Conservation (phyloP, 2,113 vertebrate genomes). For the Sylvietta virens region DNA sequence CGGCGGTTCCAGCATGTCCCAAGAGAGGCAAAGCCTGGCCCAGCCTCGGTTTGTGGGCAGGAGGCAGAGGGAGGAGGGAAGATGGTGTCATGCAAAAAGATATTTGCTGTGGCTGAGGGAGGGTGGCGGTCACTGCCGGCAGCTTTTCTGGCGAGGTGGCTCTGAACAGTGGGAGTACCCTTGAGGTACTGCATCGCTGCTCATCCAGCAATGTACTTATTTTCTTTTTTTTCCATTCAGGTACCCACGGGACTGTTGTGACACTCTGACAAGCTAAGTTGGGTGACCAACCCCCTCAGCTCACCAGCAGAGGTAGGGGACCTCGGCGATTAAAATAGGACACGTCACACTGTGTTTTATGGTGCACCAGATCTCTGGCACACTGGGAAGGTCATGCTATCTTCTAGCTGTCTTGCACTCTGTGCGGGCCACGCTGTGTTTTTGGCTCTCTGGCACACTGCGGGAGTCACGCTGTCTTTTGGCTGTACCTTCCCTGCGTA, state of each 20-base stretch:
- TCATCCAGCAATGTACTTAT: not conserved
- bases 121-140: rapidly evolving
- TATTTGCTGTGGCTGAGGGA: not conserved
- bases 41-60: rapidly evolving
- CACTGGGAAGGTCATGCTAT: rapidly evolving
- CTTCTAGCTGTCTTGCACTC: not conserved
- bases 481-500: rapidly evolving
- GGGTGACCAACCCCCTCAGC: not conserved
- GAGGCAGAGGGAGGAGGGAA: not conserved
- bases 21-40: not conserved
- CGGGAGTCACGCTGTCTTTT: rapidly evolving
- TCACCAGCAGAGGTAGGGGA: not conserved
- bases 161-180: rapidly evolving
- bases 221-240: not conserved
- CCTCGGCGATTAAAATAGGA: not conserved
- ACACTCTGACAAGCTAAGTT: no score
- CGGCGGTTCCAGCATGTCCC: rapidly evolving
- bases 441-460: not conserved
- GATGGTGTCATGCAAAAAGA: not conserved
- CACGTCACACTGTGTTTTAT: rapidly evolving
- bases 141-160: no score
- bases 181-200: not conserved
- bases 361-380: rapidly evolving
- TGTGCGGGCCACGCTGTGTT: not conserved
- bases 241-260: rapidly evolving